These are phyloP conservation scores for Dasyornis broadbenti DNA, from an alignment of 2,113 vertebrate genomes.

Conservation along the genomic window DNA sequence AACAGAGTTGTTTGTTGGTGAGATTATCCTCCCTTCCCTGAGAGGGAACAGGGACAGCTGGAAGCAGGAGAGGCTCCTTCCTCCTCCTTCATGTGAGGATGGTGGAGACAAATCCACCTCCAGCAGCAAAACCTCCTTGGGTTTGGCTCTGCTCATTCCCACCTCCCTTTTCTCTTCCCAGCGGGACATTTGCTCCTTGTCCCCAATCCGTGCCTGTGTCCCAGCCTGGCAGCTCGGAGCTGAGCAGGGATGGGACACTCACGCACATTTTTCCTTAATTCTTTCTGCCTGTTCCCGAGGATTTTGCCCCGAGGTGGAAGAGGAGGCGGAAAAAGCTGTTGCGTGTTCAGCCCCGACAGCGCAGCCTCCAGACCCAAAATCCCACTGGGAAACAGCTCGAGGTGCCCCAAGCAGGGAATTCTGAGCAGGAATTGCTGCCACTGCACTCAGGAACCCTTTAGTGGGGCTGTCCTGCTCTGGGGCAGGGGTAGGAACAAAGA, in stretches of 20 bases:
- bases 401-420: neutral
- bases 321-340: neutral
- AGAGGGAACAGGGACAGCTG: rapidly evolving
- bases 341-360: neutral
- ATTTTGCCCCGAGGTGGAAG: constrained; percentile 2
- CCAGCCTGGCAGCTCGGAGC: neutral
- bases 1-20: neutral
- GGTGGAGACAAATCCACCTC: neutral
- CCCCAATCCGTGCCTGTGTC: neutral
- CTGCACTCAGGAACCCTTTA: neutral
- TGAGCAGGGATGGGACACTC: rapidly evolving
- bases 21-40: neutral
- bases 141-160: neutral
- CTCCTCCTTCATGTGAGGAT: neutral
- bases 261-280: neutral
- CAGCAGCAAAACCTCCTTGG: neutral
- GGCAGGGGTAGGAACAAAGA: neutral
- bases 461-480: neutral
- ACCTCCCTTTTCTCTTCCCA: neutral
- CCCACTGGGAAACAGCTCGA: rapidly evolving
- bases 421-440: neutral
- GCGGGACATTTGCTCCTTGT: neutral
- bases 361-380: neutral
- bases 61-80: neutral
- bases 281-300: neutral